Conservation (phyloP, 1,140 invertebrate genomes). For the Solen grandis region DNA sequence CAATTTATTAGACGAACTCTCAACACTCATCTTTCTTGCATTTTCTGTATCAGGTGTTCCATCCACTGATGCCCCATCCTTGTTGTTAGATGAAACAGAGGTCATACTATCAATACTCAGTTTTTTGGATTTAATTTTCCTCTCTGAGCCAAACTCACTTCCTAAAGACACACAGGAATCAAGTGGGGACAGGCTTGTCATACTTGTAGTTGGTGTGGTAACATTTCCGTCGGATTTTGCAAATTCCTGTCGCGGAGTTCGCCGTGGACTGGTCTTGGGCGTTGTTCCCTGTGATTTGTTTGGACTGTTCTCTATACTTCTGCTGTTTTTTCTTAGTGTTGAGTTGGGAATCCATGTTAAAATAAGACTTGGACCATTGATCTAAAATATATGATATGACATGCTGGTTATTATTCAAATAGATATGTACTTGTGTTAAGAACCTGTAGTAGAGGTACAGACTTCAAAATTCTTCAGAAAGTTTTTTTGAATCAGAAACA, state of each 20-base stretch:
- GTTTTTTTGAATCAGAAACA: too few relatives aligned
- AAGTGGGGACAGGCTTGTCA: slow-evolving; percentile 55
- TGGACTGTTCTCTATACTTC: slow-evolving; percentile 86
- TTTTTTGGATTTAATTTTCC: not conserved
- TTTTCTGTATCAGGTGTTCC: slow-evolving; percentile 66
- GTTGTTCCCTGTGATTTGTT: slow-evolving; percentile 67
- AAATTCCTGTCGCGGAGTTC: slow-evolving; percentile 76
- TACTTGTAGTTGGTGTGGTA: slow-evolving; percentile 65
- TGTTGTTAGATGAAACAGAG: not conserved
- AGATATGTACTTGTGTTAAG: too few relatives aligned
- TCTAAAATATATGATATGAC: slow-evolving; percentile 75
- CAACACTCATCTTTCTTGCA: slow-evolving; percentile 65
- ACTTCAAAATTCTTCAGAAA: too few relatives aligned
- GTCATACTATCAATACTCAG: slow-evolving; percentile 5
- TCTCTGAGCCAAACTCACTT: slow-evolving; percentile 50
- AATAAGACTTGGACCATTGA: slow-evolving; percentile 88
- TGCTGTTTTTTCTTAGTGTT: slow-evolving; percentile 92
- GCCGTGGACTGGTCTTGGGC: slow-evolving; percentile 73
- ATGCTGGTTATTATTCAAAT: too few relatives aligned
- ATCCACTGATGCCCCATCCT: not conserved
- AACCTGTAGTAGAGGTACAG: too few relatives aligned
- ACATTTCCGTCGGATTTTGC: slow-evolving; percentile 64
- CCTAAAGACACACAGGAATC: slow-evolving; percentile 62
- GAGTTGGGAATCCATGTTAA: slow-evolving; percentile 97
- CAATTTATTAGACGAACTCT: slow-evolving; percentile 69